Evolutionary conservation across 2,113 vertebrate genomes (phyloP).

Genomic region (Oxyura jamaicensis): DNA sequence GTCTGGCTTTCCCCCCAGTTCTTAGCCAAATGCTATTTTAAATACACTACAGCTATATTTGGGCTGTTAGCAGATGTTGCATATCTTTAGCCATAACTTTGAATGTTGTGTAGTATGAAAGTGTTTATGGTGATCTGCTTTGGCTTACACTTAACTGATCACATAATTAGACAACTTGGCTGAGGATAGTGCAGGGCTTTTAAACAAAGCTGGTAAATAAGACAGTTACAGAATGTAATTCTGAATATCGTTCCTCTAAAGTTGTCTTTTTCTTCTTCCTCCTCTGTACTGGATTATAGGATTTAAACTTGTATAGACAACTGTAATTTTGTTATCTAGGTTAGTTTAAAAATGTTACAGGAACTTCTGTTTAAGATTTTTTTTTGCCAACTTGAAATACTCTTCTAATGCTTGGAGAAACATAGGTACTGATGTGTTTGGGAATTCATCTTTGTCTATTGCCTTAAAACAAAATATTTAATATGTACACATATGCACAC

Average conservation of each 20-base stretch:
- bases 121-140: background rate
- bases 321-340: background rate
- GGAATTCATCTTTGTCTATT: background rate
- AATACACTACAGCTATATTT: background rate
- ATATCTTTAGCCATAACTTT: background rate
- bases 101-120: background rate
- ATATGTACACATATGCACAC: background rate
- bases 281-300: background rate
- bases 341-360: background rate
- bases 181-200: background rate
- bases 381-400: background rate
- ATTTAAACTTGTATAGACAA: background rate
- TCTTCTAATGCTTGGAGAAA: background rate
- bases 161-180: background rate
- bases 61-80: fast-evolving
- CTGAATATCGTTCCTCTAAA: background rate
- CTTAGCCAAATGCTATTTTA: background rate
- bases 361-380: background rate
- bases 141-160: background rate
- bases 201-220: background rate
- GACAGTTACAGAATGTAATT: background rate
- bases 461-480: background rate
- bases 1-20: background rate
- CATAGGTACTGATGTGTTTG: background rate
- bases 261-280: background rate